Evolutionary conservation across 1,140 invertebrate species (phyloP).

Genomic region (Cydia pomonella): DNA sequence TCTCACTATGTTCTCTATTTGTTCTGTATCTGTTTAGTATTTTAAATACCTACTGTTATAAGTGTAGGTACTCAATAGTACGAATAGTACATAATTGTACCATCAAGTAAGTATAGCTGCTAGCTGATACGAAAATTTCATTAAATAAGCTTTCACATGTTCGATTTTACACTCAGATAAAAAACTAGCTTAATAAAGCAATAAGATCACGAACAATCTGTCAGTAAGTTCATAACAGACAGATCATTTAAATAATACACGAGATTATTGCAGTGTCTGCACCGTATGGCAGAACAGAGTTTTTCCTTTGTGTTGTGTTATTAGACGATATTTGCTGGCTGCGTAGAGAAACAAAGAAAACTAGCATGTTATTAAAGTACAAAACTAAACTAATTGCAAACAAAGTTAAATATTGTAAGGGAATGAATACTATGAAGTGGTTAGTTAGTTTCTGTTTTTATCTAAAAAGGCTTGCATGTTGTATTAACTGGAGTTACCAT

Average conservation of each 20-base stretch:
- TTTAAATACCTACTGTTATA: neutral
- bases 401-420: neutral
- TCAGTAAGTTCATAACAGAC: neutral
- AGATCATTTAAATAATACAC: constrained; percentile 27
- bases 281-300: neutral
- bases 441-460: neutral
- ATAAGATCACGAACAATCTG: constrained; percentile 37
- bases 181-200: constrained; percentile 42
- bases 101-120: no score
- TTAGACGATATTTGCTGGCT: constrained; percentile 10
- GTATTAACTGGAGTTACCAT: no score
- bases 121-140: no score
- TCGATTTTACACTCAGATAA: neutral
- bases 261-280: constrained; percentile 18
- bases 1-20: no score
- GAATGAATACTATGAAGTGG: neutral
- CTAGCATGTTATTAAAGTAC: constrained; percentile 8
- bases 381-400: neutral
- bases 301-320: constrained; percentile 2
- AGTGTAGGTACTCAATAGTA: no score
- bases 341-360: constrained; percentile 5
- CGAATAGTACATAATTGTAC: no score
- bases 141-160: no score
- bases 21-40: neutral
- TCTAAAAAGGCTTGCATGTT: no score